Percentiles rank a stretch among this genome's conserved stretches.
These are phyloP conservation scores for Meloidogyne chitwoodi DNA, from an alignment of 1,140 invertebrate species.

Conservation along the genomic window DNA sequence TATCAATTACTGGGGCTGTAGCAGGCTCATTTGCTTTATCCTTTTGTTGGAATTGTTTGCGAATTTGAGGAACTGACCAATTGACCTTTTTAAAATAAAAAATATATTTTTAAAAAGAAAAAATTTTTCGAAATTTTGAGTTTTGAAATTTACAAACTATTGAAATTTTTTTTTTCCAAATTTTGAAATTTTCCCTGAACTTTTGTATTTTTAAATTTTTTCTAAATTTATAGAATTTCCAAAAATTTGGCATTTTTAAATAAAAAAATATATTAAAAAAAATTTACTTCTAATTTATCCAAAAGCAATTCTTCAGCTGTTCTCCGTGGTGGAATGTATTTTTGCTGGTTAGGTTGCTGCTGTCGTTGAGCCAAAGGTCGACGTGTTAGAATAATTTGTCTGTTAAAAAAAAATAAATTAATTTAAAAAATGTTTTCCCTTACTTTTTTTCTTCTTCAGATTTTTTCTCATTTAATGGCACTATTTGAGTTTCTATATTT, in stretches of 20 bases:
- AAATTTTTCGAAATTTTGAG: no score
- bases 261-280: neutral
- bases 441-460: neutral
- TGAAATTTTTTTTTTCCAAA: neutral
- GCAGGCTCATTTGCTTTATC: neutral
- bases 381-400: no score
- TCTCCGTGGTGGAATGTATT: slow-evolving; percentile 20
- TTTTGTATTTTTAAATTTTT: neutral
- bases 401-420: neutral
- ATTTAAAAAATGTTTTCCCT: neutral
- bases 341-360: neutral
- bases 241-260: neutral
- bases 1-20: slow-evolving; percentile 30
- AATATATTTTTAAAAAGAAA: no score
- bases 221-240: no score
- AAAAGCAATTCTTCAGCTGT: slow-evolving; percentile 30
- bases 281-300: slow-evolving; percentile 26
- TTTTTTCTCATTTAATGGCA: neutral
- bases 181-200: neutral
- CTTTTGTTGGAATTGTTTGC: slow-evolving; percentile 29
- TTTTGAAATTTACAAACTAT: neutral
- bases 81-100: slow-evolving; percentile 15
- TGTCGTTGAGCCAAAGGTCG: neutral
- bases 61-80: slow-evolving; percentile 29
- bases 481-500: neutral